Percentiles rank a stretch among this genome's conserved stretches.
phyloP scores from a whole-genome alignment of 2,797 vertebrate genomes.

The Sarcoramphus papa region DNA sequence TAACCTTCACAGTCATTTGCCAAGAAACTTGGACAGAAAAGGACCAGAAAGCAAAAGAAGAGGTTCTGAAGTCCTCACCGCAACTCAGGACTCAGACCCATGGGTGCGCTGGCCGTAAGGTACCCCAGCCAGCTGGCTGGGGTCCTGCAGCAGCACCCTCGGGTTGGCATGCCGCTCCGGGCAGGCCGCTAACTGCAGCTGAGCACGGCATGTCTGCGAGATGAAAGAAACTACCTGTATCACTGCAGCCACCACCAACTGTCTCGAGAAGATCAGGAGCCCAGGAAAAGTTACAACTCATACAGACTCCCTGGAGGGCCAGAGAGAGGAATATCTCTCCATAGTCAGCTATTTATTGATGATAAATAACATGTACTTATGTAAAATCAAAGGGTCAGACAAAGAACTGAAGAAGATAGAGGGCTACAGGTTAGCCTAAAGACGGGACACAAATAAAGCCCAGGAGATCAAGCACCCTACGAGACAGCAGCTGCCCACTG shows the following conservation, averaged over 20 bases:
- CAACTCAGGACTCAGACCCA: not conserved
- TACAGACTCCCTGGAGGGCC: not conserved
- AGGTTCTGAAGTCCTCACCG: not conserved
- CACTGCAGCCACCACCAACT: not conserved
- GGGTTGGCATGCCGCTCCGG: accelerated
- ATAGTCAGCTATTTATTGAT: not conserved
- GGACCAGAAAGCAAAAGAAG: not conserved
- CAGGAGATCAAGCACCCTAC: not conserved
- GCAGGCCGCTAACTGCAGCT: not conserved
- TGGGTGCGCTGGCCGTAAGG: accelerated
- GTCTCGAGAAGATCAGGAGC: not conserved
- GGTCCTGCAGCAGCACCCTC: not conserved
- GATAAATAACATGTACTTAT: not conserved
- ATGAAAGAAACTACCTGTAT: not conserved
- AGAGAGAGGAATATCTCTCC: not conserved
- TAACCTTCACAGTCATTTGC: not conserved
- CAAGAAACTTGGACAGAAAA: not conserved
- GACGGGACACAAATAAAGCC: not conserved
- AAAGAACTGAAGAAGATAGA: not conserved
- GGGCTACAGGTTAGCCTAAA: not conserved
- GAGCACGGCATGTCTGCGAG: accelerated
- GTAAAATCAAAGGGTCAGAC: not conserved
- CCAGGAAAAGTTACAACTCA: not conserved
- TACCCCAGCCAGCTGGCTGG: not conserved
- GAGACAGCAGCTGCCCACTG: not conserved